Percentiles rank a stretch among this genome's conserved stretches.
phyloP scores from a whole-genome alignment of 2,113 vertebrate genomes.

The Morone saxatilis region DNA sequence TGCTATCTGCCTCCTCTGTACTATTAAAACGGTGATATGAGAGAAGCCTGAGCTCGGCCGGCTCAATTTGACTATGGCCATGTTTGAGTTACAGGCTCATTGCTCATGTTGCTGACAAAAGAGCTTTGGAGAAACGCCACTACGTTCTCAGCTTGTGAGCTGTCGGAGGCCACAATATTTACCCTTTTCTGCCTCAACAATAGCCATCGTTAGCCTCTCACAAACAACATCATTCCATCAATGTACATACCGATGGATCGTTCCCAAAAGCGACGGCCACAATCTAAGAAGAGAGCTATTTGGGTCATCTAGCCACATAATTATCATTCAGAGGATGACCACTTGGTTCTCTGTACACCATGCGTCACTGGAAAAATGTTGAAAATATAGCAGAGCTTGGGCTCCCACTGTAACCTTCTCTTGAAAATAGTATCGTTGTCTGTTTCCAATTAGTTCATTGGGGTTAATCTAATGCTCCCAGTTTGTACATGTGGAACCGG shows the following conservation, averaged over 20 bases:
- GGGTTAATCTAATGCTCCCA: slow-evolving; percentile 85
- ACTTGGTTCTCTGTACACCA: slow-evolving; percentile 57
- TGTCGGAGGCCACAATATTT: slow-evolving; percentile 37
- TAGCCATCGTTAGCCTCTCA: slow-evolving; percentile 35
- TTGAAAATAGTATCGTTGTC: slow-evolving; percentile 77
- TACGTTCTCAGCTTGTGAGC: slow-evolving; percentile 40
- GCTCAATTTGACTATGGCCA: slow-evolving; percentile 62
- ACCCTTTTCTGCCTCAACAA: slow-evolving; percentile 52
- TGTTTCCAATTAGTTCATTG: slow-evolving; percentile 88
- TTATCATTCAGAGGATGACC: slow-evolving; percentile 73
- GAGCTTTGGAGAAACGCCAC: slow-evolving; percentile 52
- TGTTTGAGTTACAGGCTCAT: slow-evolving; percentile 65
- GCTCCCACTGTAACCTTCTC: slow-evolving; percentile 71
- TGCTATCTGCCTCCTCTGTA: slow-evolving; percentile 60
- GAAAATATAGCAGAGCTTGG: slow-evolving; percentile 70
- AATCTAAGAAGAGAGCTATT: slow-evolving; percentile 66
- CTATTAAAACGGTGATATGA: slow-evolving; percentile 51
- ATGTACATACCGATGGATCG: slow-evolving; percentile 33
- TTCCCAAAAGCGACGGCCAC: slow-evolving; percentile 51
- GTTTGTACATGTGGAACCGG: slow-evolving; percentile 83
- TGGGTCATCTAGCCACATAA: slow-evolving; percentile 73
- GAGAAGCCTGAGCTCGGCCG: slow-evolving; percentile 32
- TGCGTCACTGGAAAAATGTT: slow-evolving; percentile 69
- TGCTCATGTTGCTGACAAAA: slow-evolving; percentile 65
- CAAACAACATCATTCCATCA: slow-evolving; percentile 51